Conservation (phyloP, 2,888 invertebrate species). For the Tupiocoris notatus region DNA sequence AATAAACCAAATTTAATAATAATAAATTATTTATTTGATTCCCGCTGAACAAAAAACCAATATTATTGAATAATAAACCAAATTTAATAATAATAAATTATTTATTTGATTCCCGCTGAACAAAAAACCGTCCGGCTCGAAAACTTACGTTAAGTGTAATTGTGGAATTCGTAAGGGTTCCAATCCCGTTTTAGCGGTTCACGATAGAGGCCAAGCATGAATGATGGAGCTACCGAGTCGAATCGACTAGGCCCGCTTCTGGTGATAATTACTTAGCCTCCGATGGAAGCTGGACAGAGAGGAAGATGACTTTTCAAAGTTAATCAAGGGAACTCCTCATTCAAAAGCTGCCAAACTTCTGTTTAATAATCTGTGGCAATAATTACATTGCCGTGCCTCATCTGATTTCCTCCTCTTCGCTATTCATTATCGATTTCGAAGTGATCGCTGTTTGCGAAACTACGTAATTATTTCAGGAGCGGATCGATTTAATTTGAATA, state of each 20-base stretch:
- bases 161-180: not conserved
- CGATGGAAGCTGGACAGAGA: not conserved
- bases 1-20: no score
- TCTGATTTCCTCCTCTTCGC: not conserved
- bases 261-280: conserved; percentile 15
- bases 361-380: conserved; percentile 32
- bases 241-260: not conserved
- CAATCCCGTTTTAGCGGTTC: not conserved
- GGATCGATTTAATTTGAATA: no score
- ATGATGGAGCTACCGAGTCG: not conserved
- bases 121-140: not conserved
- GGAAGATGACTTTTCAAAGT: conserved; percentile 9
- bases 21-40: no score
- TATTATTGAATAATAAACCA: no score
- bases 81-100: no score
- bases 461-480: no score
- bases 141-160: conserved; percentile 4
- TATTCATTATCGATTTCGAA: conserved; percentile 6
- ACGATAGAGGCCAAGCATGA: not conserved
- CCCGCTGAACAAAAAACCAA: no score
- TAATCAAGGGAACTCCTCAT: conserved; percentile 30
- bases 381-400: conserved; percentile 1
- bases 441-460: no score
- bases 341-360: conserved; percentile 19
- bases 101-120: no score